phyloP scores from a whole-genome alignment of 2,113 vertebrate genomes.

The Myiozetetes cayanensis region DNA sequence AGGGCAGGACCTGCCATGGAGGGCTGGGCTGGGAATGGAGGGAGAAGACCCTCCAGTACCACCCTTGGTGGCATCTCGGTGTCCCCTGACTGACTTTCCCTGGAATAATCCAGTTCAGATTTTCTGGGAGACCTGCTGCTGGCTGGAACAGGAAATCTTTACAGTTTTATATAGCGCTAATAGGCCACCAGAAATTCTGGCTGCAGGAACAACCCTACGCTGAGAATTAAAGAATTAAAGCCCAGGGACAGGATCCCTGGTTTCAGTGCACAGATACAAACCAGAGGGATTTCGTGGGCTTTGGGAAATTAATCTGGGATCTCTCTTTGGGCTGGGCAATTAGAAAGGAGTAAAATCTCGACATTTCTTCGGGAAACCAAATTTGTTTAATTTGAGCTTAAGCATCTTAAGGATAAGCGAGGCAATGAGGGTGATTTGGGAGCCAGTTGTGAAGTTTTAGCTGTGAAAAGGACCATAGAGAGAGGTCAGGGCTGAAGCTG shows the following conservation, averaged over 20 bases:
- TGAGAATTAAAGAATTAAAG: background rate
- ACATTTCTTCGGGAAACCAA: background rate
- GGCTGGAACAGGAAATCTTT: slow-evolving; percentile 47
- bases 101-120: slow-evolving; percentile 3
- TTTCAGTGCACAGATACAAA: background rate
- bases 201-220: background rate
- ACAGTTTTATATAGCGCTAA: slow-evolving; percentile 23
- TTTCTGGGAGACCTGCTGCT: background rate
- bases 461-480: background rate
- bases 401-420: background rate
- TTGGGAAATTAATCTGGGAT: background rate
- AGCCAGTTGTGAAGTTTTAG: background rate
- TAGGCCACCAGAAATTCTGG: slow-evolving; percentile 38
- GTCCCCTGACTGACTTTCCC: background rate
- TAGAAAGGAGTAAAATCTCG: background rate
- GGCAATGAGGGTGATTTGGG: background rate
- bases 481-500: background rate
- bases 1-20: background rate
- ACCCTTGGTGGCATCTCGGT: background rate
- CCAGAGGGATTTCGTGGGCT: background rate
- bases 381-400: background rate
- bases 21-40: background rate
- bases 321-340: background rate
- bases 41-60: background rate
- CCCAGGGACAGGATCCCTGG: background rate